Evolutionary conservation across 1,140 invertebrate genomes (phyloP).

Genomic region (Thaumetopoea pityocampa): DNA sequence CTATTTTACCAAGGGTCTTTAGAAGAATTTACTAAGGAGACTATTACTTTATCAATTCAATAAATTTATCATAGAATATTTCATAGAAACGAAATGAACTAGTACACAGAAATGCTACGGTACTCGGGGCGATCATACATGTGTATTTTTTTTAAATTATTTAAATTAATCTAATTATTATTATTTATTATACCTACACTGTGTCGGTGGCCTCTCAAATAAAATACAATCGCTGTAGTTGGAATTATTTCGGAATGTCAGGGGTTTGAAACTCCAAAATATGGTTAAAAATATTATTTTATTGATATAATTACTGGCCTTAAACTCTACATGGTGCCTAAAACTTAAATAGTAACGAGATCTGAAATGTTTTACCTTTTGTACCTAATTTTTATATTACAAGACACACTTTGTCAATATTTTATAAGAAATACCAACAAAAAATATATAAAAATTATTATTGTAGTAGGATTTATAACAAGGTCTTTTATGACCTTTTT

Average conservation of each 20-base stretch:
- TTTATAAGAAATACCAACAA: no score
- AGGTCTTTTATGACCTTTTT: no score
- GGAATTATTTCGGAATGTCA: constrained; percentile 46
- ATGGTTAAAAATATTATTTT: constrained; percentile 13
- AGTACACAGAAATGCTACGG: constrained; percentile 43
- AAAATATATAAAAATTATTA: no score
- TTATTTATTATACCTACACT: constrained; percentile 25
- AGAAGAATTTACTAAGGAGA: constrained; percentile 51
- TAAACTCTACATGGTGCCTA: constrained; percentile 20
- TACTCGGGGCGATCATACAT: constrained; percentile 34
- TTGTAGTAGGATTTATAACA: no score
- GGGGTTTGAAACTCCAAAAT: constrained; percentile 29
- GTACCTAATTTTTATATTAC: constrained; percentile 8
- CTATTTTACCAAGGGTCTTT: constrained; percentile 43
- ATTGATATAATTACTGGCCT: constrained; percentile 12
- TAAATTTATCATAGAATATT: constrained; percentile 25
- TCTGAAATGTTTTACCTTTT: constrained; percentile 19
- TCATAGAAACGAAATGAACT: constrained; percentile 26
- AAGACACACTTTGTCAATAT: not conserved
- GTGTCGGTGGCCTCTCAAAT: constrained; percentile 40
- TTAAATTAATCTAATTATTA: constrained; percentile 14
- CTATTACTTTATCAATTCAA: constrained; percentile 45
- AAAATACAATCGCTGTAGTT: constrained; percentile 25
- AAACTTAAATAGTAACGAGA: constrained; percentile 25
- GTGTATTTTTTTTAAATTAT: constrained; percentile 9